These are phyloP conservation scores for Albula glossodonta DNA, from an alignment of 2,113 vertebrate genomes.

Conservation along the genomic window DNA sequence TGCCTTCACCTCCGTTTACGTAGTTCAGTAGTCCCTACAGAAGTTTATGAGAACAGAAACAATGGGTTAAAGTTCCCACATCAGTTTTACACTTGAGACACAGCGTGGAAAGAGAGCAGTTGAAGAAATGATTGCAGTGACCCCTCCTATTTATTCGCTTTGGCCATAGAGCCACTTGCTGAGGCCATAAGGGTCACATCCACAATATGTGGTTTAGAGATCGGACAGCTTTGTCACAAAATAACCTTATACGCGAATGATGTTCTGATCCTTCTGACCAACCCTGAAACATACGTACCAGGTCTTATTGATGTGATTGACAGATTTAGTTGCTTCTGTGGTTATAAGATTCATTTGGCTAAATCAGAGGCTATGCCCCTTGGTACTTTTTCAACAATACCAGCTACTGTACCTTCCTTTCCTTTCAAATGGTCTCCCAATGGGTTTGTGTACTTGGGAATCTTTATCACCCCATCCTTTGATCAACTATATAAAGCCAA, in stretches of 20 bases:
- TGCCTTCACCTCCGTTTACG: no score
- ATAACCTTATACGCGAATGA: neutral
- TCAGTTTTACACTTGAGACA: neutral
- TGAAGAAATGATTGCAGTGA: neutral
- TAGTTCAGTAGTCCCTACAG: neutral
- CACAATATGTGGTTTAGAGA: neutral
- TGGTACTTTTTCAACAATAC: neutral
- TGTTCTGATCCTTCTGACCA: neutral
- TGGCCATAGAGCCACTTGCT: neutral
- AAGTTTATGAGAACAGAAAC: neutral
- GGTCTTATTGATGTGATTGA: neutral
- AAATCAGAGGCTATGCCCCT: conserved; percentile 2
- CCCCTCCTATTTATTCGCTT: neutral
- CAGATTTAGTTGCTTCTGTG: conserved; percentile 6
- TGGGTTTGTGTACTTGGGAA: conserved; percentile 19
- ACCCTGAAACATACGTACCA: neutral
- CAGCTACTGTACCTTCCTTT: conserved; percentile 4
- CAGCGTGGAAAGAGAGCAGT: neutral
- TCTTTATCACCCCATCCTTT: conserved; percentile 8
- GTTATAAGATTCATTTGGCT: conserved; percentile 16
- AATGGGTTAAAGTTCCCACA: neutral
- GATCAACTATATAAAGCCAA: conserved; percentile 26
- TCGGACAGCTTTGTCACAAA: no score
- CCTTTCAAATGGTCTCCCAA: conserved; percentile 1
- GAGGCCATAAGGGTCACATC: conserved; percentile 9